Conservation (phyloP, 2,888 invertebrate genomes). For the Melieria crassipennis region DNA sequence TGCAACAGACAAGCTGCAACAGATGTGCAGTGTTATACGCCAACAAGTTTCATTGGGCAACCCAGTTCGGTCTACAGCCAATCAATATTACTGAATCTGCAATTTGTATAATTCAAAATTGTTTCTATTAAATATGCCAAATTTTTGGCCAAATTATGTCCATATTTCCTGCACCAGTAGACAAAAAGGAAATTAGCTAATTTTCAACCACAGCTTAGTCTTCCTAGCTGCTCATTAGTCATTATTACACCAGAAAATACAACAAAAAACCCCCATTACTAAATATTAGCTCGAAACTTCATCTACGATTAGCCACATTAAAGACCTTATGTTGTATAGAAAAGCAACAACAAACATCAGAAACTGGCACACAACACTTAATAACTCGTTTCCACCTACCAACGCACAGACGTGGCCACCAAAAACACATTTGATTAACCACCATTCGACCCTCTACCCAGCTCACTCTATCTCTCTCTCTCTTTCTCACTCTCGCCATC, state of each 20-base stretch:
- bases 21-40: no score
- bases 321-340: not conserved
- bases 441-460: not conserved
- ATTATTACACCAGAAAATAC: not conserved
- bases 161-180: not conserved
- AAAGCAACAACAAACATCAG: not conserved
- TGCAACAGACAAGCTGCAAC: no score
- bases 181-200: not conserved
- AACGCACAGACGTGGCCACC: not conserved
- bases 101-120: not conserved
- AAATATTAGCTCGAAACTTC: not conserved
- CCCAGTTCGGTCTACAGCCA: no score
- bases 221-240: not conserved
- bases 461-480: not conserved
- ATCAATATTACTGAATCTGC: no score
- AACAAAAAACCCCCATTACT: not conserved
- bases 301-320: conserved; percentile 8
- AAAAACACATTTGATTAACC: conserved; percentile 3
- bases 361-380: not conserved
- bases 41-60: no score
- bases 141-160: not conserved
- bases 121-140: not conserved
- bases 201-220: not conserved
- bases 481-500: no score
- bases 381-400: conserved; percentile 15